A percentile compares a stretch with the other conserved stretches of the same genome.
phyloP scores from a whole-genome alignment of 2,797 vertebrate species.

The Pogoniulus pusillus region DNA sequence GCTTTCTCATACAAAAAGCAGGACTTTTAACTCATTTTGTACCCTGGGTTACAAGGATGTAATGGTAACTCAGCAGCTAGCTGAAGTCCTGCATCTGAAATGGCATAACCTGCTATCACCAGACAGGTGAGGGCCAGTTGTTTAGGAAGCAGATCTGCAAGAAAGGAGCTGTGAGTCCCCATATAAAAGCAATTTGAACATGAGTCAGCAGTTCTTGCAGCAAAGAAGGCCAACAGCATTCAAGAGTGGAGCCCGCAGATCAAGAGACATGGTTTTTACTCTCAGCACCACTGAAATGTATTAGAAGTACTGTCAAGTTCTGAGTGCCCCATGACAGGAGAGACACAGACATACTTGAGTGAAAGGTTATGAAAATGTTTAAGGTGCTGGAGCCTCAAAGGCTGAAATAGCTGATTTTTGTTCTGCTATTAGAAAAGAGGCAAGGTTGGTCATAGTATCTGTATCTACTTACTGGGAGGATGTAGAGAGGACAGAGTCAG shows the following conservation, averaged over 20 bases:
- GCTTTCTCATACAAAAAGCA: neutral
- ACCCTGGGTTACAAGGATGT: neutral
- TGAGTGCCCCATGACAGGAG: neutral
- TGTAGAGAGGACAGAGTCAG: neutral
- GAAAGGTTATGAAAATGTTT: neutral
- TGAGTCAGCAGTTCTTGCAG: slow-evolving; percentile 12
- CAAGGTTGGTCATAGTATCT: neutral
- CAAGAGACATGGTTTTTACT: fast-evolving
- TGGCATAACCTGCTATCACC: neutral
- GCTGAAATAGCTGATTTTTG: neutral
- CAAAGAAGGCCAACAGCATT: neutral
- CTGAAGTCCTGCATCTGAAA: neutral
- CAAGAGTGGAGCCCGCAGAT: neutral
- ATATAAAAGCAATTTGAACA: neutral
- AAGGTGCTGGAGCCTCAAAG: neutral
- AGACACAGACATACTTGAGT: neutral
- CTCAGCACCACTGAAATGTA: neutral
- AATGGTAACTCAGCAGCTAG: neutral
- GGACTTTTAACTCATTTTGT: neutral
- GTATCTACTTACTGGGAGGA: neutral
- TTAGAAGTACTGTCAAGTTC: fast-evolving
- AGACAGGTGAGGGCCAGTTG: neutral
- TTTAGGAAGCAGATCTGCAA: neutral
- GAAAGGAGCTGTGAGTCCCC: neutral
- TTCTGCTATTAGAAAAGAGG: neutral